Conservation (phyloP, 1,140 invertebrate species). For the Phortica variegata region DNA sequence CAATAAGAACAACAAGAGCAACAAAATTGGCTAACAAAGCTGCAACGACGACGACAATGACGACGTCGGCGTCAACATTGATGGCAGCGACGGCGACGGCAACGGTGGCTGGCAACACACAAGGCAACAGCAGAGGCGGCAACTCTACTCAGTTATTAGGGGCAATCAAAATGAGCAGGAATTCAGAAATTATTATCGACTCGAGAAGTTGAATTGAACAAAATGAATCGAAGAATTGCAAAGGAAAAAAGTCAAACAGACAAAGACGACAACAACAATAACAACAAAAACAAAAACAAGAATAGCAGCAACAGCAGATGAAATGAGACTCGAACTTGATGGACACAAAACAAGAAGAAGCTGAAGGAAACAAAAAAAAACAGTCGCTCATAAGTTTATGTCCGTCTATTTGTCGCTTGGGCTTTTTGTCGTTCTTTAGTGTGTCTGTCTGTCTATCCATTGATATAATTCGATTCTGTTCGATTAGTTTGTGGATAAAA, state of each 20-base stretch:
- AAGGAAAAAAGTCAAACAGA: background rate
- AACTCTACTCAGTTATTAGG: conserved; percentile 53
- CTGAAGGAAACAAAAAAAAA: background rate
- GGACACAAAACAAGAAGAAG: background rate
- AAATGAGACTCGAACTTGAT: background rate
- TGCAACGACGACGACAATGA: background rate
- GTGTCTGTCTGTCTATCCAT: conserved; percentile 33
- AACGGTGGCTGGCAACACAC: conserved; percentile 15
- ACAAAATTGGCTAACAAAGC: conserved; percentile 4
- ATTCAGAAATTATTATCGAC: conserved; percentile 54
- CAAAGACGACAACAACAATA: background rate
- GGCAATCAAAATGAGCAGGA: conserved; percentile 53
- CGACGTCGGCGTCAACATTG: background rate
- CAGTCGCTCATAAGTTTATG: background rate
- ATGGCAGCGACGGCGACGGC: conserved; percentile 10
- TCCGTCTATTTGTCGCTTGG: conserved; percentile 29
- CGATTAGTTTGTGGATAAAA: conserved; percentile 50
- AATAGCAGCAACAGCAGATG: background rate
- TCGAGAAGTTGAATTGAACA: conserved; percentile 25
- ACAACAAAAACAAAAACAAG: background rate
- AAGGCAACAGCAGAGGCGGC: conserved; percentile 30
- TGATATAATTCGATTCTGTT: conserved; percentile 51
- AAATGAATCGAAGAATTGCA: conserved; percentile 4
- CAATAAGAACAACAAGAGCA: background rate
- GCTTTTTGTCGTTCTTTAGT: conserved; percentile 5